A percentile compares a stretch with the other conserved stretches of the same genome.
These are phyloP conservation scores for Hanleya hanleyi DNA, from an alignment of 2,888 invertebrate species.

Conservation along the genomic window DNA sequence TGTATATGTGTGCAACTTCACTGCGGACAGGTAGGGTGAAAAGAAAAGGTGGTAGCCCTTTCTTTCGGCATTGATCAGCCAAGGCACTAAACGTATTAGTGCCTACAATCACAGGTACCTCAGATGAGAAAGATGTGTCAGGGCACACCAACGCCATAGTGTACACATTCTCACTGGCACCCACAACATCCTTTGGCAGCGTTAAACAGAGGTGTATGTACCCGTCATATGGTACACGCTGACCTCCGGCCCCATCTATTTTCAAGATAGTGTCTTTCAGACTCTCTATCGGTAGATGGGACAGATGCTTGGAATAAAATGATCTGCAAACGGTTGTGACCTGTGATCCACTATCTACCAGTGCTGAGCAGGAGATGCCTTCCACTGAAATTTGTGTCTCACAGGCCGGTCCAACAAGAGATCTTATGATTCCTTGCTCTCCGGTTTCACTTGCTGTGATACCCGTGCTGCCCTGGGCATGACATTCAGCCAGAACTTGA, in stretches of 20 bases:
- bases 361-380: not conserved
- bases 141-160: too few relatives aligned
- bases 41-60: too few relatives aligned
- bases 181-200: not conserved
- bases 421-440: not conserved
- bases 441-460: not conserved
- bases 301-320: not conserved
- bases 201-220: not conserved
- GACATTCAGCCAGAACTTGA: not conserved
- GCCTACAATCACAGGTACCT: too few relatives aligned
- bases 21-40: too few relatives aligned
- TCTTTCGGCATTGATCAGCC: too few relatives aligned
- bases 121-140: too few relatives aligned
- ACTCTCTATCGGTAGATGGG: not conserved
- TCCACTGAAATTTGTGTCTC: not conserved
- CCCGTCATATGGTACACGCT: not conserved
- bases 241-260: constrained; percentile 1
- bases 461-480: not conserved
- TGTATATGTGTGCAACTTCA: too few relatives aligned
- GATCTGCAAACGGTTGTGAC: not conserved
- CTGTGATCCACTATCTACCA: constrained; percentile 1
- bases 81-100: too few relatives aligned
- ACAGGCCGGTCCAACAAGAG: not conserved
- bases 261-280: not conserved
- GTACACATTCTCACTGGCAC: too few relatives aligned